phyloP scores from a whole-genome alignment of 2,113 vertebrate species.

The Mormyrus iriodes region DNA sequence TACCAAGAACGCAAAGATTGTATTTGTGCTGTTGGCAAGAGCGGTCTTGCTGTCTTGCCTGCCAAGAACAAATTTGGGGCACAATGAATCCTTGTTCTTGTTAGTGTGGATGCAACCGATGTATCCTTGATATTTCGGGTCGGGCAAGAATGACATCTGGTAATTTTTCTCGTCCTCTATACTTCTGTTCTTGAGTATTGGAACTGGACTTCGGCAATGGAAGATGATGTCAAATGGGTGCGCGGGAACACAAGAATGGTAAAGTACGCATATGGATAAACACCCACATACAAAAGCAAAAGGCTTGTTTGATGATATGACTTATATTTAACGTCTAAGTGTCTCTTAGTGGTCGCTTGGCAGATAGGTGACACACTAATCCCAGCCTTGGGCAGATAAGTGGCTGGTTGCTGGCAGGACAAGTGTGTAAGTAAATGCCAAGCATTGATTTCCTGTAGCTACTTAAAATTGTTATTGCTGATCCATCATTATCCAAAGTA shows the following conservation, averaged over 20 bases:
- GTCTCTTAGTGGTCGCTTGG: conserved; percentile 60
- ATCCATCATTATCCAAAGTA: conserved; percentile 97
- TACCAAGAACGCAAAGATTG: not conserved
- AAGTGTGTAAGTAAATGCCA: conserved; percentile 80
- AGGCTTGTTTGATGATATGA: not conserved
- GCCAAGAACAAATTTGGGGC: not conserved
- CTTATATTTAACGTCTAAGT: conserved; percentile 16
- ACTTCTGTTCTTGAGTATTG: not conserved
- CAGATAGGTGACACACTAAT: conserved; percentile 36
- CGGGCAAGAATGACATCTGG: not conserved
- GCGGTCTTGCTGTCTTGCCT: not conserved
- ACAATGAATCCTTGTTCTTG: not conserved
- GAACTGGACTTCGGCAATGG: not conserved
- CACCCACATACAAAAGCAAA: not conserved
- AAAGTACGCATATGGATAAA: not conserved
- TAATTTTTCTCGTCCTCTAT: not conserved
- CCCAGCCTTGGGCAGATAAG: conserved; percentile 56
- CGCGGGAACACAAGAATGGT: not conserved
- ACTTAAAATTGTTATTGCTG: conserved; percentile 99
- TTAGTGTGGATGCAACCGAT: not conserved
- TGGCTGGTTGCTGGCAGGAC: conserved; percentile 51
- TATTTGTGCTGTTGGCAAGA: not conserved
- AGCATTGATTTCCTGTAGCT: conserved; percentile 96
- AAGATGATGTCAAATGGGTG: not conserved
- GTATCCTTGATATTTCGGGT: too few species aligned